phyloP scores from a whole-genome alignment of 2,797 vertebrate genomes.

The Carcharodon carcharias region DNA sequence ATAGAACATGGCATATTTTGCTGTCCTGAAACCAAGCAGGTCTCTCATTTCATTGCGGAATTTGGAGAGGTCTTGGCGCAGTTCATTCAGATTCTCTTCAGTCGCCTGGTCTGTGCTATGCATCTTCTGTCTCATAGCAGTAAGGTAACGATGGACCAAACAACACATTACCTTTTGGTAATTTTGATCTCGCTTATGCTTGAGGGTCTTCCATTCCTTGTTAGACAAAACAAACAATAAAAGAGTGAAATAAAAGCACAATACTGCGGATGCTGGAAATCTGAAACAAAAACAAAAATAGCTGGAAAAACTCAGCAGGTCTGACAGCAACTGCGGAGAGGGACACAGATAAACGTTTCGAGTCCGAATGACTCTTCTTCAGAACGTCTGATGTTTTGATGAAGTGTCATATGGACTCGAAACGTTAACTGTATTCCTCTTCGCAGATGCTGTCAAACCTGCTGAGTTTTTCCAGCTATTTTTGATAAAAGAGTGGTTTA shows the following conservation, averaged over 20 bases:
- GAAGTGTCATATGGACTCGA: too few relatives aligned
- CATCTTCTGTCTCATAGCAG: conserved; percentile 94
- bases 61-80: conserved; percentile 92
- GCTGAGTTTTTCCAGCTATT: too few relatives aligned
- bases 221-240: conserved; percentile 41
- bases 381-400: too few relatives aligned
- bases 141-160: conserved; percentile 93
- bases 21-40: conserved; percentile 92
- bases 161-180: conserved; percentile 99
- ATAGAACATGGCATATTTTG: conserved; percentile 98
- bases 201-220: conserved; percentile 94
- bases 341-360: too few relatives aligned
- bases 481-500: neutral
- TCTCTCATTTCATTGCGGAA: conserved; percentile 98
- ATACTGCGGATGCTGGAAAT: too few relatives aligned
- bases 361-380: too few relatives aligned
- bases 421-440: too few relatives aligned
- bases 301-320: too few relatives aligned
- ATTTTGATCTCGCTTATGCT: conserved; percentile 90
- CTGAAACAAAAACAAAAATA: too few relatives aligned
- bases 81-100: conserved; percentile 91
- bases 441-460: too few relatives aligned
- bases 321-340: too few relatives aligned
- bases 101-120: conserved; percentile 95
- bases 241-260: too few relatives aligned